A percentile compares a stretch with the other conserved stretches of the same genome.
Conservation (phyloP, 2,797 vertebrate genomes). For the Siniperca scherzeri region DNA sequence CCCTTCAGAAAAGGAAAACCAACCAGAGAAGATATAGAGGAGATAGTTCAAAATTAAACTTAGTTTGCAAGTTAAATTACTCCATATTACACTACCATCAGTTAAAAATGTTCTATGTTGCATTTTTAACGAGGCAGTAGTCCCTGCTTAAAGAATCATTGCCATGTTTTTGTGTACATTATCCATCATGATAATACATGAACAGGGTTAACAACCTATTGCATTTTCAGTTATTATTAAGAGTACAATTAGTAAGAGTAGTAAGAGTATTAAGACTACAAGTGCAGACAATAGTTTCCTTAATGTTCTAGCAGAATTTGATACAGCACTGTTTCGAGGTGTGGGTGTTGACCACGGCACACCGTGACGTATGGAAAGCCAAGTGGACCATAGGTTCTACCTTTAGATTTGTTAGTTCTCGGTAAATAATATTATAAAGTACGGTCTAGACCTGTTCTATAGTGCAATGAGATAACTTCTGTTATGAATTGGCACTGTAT, state of each 20-base stretch:
- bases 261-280: background rate
- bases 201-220: background rate
- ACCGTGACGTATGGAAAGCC: background rate
- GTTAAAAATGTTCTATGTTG: background rate
- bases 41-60: background rate
- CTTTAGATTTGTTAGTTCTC: no score
- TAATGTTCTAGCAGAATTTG: slow-evolving; percentile 12
- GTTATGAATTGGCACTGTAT: no score
- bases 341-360: slow-evolving; percentile 56
- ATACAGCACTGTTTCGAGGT: slow-evolving; percentile 28
- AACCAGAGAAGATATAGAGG: background rate
- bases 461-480: no score
- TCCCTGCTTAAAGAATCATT: background rate
- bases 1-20: background rate
- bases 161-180: background rate
- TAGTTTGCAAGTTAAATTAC: background rate
- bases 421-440: no score
- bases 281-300: slow-evolving; percentile 19
- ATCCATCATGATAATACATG: background rate
- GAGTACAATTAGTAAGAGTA: background rate
- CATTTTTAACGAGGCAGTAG: background rate
- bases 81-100: background rate
- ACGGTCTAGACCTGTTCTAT: no score
- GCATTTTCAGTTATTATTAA: slow-evolving; percentile 1
- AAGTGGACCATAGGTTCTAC: no score